These are phyloP conservation scores for Agelaius phoeniceus DNA, from an alignment of 2,113 vertebrate species.

Conservation along the genomic window DNA sequence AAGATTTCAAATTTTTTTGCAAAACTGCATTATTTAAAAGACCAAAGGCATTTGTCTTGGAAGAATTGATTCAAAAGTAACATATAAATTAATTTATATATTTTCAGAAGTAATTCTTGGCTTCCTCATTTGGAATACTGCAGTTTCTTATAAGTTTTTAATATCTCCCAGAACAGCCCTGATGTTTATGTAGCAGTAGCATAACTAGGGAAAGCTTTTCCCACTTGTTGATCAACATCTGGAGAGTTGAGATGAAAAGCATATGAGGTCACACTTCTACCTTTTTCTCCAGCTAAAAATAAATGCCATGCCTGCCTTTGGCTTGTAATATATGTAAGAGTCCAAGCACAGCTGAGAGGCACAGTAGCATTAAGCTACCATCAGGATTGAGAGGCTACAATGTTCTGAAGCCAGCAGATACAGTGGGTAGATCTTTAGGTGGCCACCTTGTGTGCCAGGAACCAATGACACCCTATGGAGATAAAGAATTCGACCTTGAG, in stretches of 20 bases:
- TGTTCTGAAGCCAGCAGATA: slow-evolving; percentile 8
- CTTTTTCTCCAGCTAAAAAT: slow-evolving; percentile 16
- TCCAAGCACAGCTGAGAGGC: not conserved
- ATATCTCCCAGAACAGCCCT: not conserved
- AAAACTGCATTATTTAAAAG: not conserved
- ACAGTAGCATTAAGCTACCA: not conserved
- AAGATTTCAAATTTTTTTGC: not conserved
- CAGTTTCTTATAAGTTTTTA: not conserved
- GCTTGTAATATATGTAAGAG: not conserved
- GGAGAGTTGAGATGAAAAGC: not conserved
- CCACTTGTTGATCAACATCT: not conserved
- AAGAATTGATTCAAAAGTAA: not conserved
- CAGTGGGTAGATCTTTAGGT: not conserved
- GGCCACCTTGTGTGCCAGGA: not conserved
- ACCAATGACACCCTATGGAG: not conserved
- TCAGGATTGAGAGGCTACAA: not conserved
- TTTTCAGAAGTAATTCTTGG: not conserved
- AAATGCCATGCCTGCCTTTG: not conserved
- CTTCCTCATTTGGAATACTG: not conserved
- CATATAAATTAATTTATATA: not conserved
- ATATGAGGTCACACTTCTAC: slow-evolving; percentile 17
- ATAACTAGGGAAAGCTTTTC: not conserved
- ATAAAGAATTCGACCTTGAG: not conserved
- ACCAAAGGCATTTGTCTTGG: not conserved
- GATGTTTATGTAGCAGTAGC: not conserved